phyloP scores from a whole-genome alignment of 2,797 vertebrate species.

The Darevskia mixta region DNA sequence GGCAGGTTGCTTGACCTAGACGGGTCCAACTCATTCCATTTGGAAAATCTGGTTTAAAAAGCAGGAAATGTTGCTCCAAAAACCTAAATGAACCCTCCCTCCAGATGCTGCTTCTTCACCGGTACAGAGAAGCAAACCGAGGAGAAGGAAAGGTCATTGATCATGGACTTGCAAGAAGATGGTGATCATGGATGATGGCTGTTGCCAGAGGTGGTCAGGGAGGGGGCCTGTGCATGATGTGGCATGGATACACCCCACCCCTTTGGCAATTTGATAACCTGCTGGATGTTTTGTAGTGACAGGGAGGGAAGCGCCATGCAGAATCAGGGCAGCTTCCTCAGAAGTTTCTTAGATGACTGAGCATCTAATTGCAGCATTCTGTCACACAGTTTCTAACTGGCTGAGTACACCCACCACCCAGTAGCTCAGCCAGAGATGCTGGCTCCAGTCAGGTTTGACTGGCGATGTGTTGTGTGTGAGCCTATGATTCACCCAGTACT shows the following conservation, averaged over 20 bases:
- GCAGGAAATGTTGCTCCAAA: slow-evolving; percentile 32
- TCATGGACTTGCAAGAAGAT: background rate
- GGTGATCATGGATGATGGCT: background rate
- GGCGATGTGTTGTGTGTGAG: background rate
- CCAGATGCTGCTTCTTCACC: slow-evolving; percentile 51
- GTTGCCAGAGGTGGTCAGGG: background rate
- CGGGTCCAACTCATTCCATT: slow-evolving; percentile 52
- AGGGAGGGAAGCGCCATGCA: background rate
- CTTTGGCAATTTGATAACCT: background rate
- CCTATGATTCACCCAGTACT: background rate
- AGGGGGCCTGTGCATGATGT: background rate
- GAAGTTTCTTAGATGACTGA: slow-evolving; percentile 6
- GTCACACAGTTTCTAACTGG: slow-evolving; percentile 1
- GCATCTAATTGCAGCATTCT: slow-evolving; percentile 27
- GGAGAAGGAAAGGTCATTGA: background rate
- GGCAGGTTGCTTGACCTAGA: slow-evolving; percentile 57
- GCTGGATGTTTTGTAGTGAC: background rate
- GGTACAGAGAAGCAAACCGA: slow-evolving; percentile 48
- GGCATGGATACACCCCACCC: background rate
- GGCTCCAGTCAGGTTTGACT: background rate
- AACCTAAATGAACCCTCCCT: background rate
- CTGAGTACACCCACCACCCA: background rate
- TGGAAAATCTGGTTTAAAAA: slow-evolving; percentile 68
- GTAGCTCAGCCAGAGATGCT: background rate
- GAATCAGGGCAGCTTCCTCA: background rate